Conservation (phyloP, 1,140 invertebrate genomes). For the Megalonaias nervosa region DNA sequence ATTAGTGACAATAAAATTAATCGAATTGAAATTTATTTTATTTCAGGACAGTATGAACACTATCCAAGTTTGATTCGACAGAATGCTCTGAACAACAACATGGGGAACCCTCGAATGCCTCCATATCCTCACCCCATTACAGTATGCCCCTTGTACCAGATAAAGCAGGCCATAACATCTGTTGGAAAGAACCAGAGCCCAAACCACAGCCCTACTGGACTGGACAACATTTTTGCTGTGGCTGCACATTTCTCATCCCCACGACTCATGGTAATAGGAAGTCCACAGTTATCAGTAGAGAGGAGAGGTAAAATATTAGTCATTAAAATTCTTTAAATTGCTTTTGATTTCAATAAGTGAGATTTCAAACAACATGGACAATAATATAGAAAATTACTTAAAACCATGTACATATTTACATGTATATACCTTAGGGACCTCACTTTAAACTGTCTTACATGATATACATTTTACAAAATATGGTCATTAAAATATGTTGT, state of each 20-base stretch:
- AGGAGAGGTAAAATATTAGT: slow-evolving; percentile 54
- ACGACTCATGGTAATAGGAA: slow-evolving; percentile 79
- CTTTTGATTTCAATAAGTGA: no score
- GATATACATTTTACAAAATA: no score
- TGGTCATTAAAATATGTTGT: no score
- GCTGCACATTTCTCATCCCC: slow-evolving; percentile 85
- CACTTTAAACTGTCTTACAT: no score
- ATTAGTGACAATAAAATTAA: no score
- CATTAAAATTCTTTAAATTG: no score
- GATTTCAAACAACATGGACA: no score
- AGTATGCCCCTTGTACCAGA: slow-evolving; percentile 85
- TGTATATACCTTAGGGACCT: no score
- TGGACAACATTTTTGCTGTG: slow-evolving; percentile 75
- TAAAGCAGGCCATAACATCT: slow-evolving; percentile 80
- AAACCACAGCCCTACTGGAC: slow-evolving; percentile 71
- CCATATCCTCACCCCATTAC: slow-evolving; percentile 89
- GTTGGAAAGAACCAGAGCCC: slow-evolving; percentile 67
- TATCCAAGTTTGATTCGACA: slow-evolving; percentile 82
- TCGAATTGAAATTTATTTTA: background rate
- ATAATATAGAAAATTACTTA: no score
- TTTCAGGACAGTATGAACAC: slow-evolving; percentile 59
- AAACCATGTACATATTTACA: no score
- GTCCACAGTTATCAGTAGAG: slow-evolving; percentile 71
- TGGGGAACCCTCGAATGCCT: slow-evolving; percentile 84
- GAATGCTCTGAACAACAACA: slow-evolving; percentile 73